phyloP scores from a whole-genome alignment of 1,140 invertebrate genomes.

The Thaumetopoea pityocampa region DNA sequence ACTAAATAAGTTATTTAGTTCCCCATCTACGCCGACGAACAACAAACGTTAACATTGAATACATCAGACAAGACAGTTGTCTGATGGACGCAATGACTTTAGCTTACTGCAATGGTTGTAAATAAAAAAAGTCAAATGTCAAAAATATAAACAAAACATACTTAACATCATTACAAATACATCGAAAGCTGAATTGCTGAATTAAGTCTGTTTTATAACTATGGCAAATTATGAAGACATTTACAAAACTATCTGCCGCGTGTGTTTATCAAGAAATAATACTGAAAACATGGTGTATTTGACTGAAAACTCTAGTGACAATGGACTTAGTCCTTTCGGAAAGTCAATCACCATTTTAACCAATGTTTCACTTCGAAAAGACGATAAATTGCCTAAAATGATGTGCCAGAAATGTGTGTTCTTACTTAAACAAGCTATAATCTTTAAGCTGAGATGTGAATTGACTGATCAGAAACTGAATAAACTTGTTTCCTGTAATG shows the following conservation, averaged over 20 bases:
- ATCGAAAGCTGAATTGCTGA: no score
- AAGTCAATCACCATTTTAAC: conserved; percentile 43
- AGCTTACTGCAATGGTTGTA: no score
- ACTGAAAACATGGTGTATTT: conserved; percentile 46
- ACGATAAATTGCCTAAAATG: conserved; percentile 39
- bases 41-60: no score
- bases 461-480: conserved; percentile 33
- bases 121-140: conserved; percentile 1
- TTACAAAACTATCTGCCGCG: conserved; percentile 45
- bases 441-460: conserved; percentile 57
- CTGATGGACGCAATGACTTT: no score
- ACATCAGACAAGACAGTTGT: no score
- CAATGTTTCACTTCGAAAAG: conserved; percentile 36
- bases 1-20: no score
- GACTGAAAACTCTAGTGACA: conserved; percentile 34
- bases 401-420: conserved; percentile 53
- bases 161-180: background rate
- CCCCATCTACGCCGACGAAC: no score
- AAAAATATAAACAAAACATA: background rate
- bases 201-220: background rate
- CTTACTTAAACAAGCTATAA: conserved; percentile 45
- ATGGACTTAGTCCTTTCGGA: conserved; percentile 42
- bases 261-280: conserved; percentile 43
- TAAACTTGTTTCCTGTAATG: conserved; percentile 14
- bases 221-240: conserved; percentile 34